Percentiles rank a stretch among this genome's conserved stretches.
Conservation (phyloP, 2,797 vertebrate species). For the Luscinia megarhynchos region DNA sequence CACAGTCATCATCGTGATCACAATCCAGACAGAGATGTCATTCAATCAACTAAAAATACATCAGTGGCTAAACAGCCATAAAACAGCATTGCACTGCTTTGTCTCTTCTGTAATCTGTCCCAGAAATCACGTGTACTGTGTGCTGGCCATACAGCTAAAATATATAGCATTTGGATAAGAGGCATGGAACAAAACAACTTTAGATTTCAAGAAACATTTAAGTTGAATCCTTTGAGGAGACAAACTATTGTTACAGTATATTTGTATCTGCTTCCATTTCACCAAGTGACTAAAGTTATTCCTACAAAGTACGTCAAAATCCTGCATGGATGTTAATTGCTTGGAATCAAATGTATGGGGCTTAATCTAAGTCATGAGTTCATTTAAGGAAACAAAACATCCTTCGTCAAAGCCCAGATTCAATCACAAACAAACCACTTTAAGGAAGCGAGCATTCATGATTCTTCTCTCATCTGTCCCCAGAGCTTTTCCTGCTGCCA, state of each 20-base stretch:
- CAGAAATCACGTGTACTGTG: not conserved
- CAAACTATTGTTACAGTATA: not conserved
- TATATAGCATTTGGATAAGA: not conserved
- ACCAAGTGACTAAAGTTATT: not conserved
- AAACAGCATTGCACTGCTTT: not conserved
- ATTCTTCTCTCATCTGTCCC: not conserved
- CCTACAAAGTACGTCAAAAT: not conserved
- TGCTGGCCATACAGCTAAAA: not conserved
- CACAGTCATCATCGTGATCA: not conserved
- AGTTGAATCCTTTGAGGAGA: not conserved
- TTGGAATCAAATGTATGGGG: not conserved
- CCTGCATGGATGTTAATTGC: not conserved
- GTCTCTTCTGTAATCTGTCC: not conserved
- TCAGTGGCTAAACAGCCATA: not conserved
- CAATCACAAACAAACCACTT: not conserved
- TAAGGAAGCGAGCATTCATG: accelerated
- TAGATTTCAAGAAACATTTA: not conserved
- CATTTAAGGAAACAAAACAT: not conserved
- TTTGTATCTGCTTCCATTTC: not conserved
- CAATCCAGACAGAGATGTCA: not conserved
- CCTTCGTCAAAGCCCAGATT: not conserved
- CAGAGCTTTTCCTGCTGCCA: not conserved
- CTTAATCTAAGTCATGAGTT: not conserved
- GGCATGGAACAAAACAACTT: not conserved
- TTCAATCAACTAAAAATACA: slow-evolving; percentile 29